phyloP scores from a whole-genome alignment of 92 coral and sea anemone genomes.

The Porites divaricata region DNA sequence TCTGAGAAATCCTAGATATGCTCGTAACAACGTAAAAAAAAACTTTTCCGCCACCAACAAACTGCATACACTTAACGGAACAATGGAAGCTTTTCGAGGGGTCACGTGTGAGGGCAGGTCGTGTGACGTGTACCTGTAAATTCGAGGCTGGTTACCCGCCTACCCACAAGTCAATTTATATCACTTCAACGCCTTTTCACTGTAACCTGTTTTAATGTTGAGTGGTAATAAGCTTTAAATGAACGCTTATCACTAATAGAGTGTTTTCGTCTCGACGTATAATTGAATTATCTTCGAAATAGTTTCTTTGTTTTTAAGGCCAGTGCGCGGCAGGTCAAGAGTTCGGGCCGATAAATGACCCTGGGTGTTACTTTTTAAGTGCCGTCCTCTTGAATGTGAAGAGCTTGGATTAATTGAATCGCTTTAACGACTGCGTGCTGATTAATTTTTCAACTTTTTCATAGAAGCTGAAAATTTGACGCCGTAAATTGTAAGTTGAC shows the following conservation, averaged over 20 bases:
- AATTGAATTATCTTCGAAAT: neutral
- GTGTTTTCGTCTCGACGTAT: neutral
- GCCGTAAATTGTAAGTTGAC: neutral
- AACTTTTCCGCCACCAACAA: conserved; percentile 2
- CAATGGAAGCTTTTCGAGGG: conserved; percentile 29
- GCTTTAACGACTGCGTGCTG: neutral
- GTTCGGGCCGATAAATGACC: neutral
- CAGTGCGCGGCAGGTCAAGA: neutral
- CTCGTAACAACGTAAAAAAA: neutral
- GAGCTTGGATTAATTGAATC: neutral
- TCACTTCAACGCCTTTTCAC: conserved; percentile 4
- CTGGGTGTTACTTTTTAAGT: neutral
- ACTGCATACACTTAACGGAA: conserved; percentile 31
- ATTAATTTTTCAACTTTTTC: conserved; percentile 18
- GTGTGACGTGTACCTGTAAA: conserved; percentile 28
- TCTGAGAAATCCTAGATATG: neutral
- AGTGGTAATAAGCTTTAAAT: neutral
- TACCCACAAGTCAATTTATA: conserved; percentile 17
- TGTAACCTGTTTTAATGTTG: neutral
- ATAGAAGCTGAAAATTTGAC: too few relatives aligned
- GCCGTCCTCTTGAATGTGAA: conserved; percentile 22
- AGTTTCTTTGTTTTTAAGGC: neutral
- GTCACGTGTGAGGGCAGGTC: conserved; percentile 51
- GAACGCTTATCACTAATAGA: neutral
- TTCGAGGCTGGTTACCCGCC: conserved; percentile 5